Evolutionary conservation across 2,888 invertebrate species (phyloP).

Genomic region (Sphinx pinastri): DNA sequence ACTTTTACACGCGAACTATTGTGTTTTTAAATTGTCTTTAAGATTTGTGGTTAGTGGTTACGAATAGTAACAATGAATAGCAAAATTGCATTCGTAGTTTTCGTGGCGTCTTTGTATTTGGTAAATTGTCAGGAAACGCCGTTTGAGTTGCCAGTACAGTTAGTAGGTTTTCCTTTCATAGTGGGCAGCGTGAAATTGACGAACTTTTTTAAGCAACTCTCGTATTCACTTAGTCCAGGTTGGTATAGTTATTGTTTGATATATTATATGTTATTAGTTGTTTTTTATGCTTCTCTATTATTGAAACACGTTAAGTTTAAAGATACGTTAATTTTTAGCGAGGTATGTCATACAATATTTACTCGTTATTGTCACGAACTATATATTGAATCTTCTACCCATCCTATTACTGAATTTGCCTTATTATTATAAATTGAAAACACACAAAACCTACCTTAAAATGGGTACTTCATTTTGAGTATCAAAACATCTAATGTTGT

Average conservation of each 20-base stretch:
- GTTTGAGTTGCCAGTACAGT: slow-evolving; percentile 92
- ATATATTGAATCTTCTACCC: too few species aligned
- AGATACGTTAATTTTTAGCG: too few species aligned
- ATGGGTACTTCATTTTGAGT: too few species aligned
- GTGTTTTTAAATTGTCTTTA: slow-evolving; percentile 10
- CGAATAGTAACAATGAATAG: slow-evolving; percentile 34
- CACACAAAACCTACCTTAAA: too few species aligned
- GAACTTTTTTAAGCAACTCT: slow-evolving; percentile 92
- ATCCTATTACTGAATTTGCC: too few species aligned
- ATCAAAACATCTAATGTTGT: too few species aligned
- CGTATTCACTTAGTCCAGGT: slow-evolving; percentile 93
- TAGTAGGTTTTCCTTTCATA: slow-evolving; percentile 93
- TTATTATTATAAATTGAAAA: too few species aligned
- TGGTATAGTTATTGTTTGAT: slow-evolving; percentile 57
- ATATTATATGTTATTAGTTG: too few species aligned
- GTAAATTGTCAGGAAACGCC: slow-evolving; percentile 71
- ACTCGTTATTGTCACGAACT: too few species aligned
- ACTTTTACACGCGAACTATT: background rate
- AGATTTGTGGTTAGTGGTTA: background rate
- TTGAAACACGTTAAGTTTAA: too few species aligned
- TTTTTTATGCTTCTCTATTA: too few species aligned
- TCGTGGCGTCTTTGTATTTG: slow-evolving; percentile 38
- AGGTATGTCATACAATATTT: too few species aligned
- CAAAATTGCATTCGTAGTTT: slow-evolving; percentile 27
- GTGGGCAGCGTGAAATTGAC: slow-evolving; percentile 90